Evolutionary conservation across 1,140 invertebrate genomes (phyloP).

Genomic region (Anagrus nilaparvatae): DNA sequence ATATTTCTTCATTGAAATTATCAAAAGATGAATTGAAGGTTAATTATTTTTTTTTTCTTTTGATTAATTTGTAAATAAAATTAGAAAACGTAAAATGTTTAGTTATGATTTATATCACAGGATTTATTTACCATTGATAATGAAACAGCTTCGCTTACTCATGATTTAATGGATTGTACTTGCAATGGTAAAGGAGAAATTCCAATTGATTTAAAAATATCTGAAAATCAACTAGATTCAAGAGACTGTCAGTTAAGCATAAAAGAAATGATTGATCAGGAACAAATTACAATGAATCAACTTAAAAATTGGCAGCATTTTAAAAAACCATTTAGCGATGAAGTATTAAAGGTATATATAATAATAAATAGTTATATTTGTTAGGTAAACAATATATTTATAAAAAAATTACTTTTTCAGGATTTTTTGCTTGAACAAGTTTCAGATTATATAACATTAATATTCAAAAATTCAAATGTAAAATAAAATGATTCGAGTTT

Average conservation of each 20-base stretch:
- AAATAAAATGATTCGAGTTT: too few species aligned
- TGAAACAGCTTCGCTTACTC: conserved; percentile 28
- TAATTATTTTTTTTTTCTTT: conserved; percentile 11
- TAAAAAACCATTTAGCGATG: conserved; percentile 23
- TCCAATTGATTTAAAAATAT: conserved; percentile 10
- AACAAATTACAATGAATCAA: conserved; percentile 33
- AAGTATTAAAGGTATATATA: conserved; percentile 26
- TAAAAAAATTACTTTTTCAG: too few species aligned
- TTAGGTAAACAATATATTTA: too few species aligned
- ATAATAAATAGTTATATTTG: neutral
- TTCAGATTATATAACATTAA: too few species aligned
- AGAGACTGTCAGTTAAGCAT: conserved; percentile 22
- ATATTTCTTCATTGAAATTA: conserved; percentile 24
- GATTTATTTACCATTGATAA: conserved; percentile 30
- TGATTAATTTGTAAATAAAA: conserved; percentile 3
- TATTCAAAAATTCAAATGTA: too few species aligned
- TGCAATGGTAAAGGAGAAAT: conserved; percentile 20
- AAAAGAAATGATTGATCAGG: conserved; percentile 14
- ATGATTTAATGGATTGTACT: conserved; percentile 32
- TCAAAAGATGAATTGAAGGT: conserved; percentile 30
- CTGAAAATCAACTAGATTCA: conserved; percentile 10
- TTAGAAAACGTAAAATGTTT: too few species aligned
- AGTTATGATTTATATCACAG: conserved; percentile 18
- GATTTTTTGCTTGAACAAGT: too few species aligned
- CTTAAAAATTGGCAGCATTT: conserved; percentile 32